Evolutionary conservation across 1,140 invertebrate species (phyloP), one percentile per base, ranked within the genome.

Genomic region (Rhagoletis pomonella): DNA sequence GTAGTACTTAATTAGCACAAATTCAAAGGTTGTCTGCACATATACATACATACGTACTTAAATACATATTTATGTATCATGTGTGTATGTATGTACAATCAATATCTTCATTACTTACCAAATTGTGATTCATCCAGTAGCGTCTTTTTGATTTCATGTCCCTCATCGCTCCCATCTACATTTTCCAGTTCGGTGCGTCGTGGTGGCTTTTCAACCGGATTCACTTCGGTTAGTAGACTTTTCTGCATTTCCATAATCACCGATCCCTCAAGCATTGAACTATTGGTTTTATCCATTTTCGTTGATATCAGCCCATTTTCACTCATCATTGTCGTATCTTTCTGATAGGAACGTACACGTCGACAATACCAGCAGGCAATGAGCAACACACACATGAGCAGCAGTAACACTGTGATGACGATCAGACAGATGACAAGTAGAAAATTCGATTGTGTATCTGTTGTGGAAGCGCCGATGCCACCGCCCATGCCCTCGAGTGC

Each of bases 181-280:
- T 95, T 95, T 2, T 96, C 95, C 42, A 96, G 94, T 60, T 95
- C 95, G n/a, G 96, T 95, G 87, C 96, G 93, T 29, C 96, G 93
- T 0, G 96, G 96, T 1, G 96, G 96, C 89, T 97, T 97, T 59
- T 96, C 95, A 0, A 97, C 96, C 0, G 97, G 96, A 93, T 97
- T 97, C 19, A 97, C 96, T 19, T 96, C 96, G 1, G 96, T 96
- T 84, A 97, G 95, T 2, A 97, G 93, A 88, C 96, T 96, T 91
- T 97, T 97, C 89, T 97, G 96, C 94, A 96, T 96, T 90, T 97
- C 96, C 60, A 95, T 94, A 58, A 95, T 95, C 2, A 95, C 94
- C 88, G 92, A 95, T 90, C 94, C 95, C 87, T 94, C 93, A 81
- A 95, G 94, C 88, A 95, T 93, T 59, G 95, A 95, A 58, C 95